Percentiles rank a stretch among this genome's conserved stretches.
These are phyloP conservation scores for Artemia sp. DNA, from an alignment of 2,888 invertebrate species.

Conservation along the genomic window DNA sequence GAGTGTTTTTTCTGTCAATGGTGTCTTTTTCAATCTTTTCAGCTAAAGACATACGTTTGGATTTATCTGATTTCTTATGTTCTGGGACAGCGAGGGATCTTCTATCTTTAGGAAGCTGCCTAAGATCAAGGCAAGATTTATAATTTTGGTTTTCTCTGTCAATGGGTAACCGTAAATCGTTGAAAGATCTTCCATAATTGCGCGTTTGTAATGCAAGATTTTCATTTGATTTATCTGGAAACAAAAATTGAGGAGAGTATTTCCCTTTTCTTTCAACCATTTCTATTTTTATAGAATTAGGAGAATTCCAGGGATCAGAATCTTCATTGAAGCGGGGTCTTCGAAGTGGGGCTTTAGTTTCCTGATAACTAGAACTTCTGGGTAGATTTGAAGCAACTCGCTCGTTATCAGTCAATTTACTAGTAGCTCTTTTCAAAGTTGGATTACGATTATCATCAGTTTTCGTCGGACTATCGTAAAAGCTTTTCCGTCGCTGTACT, in stretches of 20 bases:
- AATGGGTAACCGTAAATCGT: background rate
- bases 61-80: background rate
- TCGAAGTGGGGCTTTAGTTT: background rate
- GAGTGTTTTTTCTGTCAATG: background rate
- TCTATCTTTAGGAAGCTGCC: background rate
- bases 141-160: constrained; percentile 11
- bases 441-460: background rate
- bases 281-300: background rate
- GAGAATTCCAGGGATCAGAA: background rate
- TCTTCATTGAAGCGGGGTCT: background rate
- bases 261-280: constrained; percentile 7
- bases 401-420: background rate
- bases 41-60: background rate
- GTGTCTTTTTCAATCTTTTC: constrained; percentile 3
- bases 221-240: background rate
- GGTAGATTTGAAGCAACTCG: background rate
- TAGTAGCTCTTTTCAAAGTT: background rate
- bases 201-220: background rate
- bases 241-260: background rate
- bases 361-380: background rate
- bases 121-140: background rate
- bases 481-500: constrained; percentile 8
- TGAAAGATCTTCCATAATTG: constrained; percentile 1
- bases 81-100: background rate
- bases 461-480: background rate